These are phyloP conservation scores for Mus pahari DNA, from an alignment of 2,113 vertebrate species.

Conservation along the genomic window DNA sequence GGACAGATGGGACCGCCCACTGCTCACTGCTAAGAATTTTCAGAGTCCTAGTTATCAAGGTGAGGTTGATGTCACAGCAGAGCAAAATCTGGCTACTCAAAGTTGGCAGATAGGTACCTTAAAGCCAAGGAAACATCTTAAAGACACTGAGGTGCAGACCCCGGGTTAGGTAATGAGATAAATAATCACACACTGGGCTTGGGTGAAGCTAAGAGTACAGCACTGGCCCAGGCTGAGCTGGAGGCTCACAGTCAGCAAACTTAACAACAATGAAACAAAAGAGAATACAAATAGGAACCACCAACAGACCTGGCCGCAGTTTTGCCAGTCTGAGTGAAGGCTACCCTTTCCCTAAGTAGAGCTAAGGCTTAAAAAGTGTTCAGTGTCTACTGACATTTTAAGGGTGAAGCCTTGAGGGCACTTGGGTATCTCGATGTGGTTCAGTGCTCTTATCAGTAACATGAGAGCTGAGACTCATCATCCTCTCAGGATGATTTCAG, in stretches of 20 bases:
- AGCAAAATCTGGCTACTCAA: not conserved
- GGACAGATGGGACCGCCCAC: constrained; percentile 72
- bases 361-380: too few species aligned
- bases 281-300: not conserved
- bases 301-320: too few species aligned
- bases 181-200: not conserved
- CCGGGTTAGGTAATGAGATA: not conserved
- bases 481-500: not conserved
- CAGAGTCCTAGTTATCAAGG: not conserved
- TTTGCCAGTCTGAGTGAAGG: too few species aligned
- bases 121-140: not conserved
- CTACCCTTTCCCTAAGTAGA: not conserved
- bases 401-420: not conserved
- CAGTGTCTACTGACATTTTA: too few species aligned
- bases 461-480: not conserved
- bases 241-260: not conserved
- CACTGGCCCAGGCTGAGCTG: not conserved
- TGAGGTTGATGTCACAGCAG: constrained; percentile 41
- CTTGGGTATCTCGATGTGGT: not conserved
- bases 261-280: not conserved
- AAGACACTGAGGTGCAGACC: not conserved
- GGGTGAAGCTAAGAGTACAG: not conserved
- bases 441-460: not conserved
- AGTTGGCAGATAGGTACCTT: not conserved
- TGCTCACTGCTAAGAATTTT: not conserved